Percentiles rank a stretch among this genome's conserved stretches.
Evolutionary conservation across 2,888 invertebrate species (phyloP).

Genomic region (Orchesella flavescens): DNA sequence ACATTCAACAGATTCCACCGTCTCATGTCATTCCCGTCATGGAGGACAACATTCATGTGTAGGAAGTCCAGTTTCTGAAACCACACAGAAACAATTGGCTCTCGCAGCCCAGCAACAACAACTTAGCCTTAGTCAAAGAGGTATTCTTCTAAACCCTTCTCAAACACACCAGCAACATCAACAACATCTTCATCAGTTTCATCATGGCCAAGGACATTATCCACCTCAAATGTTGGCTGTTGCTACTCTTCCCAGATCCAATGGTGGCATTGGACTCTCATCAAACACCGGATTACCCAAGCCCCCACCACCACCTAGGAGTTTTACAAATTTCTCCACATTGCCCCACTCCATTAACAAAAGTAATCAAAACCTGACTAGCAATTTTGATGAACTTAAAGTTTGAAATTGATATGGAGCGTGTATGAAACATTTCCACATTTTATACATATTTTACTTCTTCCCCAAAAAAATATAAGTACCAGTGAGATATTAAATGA

Average conservation of each 20-base stretch:
- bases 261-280: slow-evolving; percentile 59
- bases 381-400: slow-evolving; percentile 70
- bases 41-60: slow-evolving; percentile 50
- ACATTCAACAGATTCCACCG: slow-evolving; percentile 54
- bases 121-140: slow-evolving; percentile 69
- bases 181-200: slow-evolving; percentile 57
- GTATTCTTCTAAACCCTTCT: slow-evolving; percentile 68
- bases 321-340: slow-evolving; percentile 69
- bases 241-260: slow-evolving; percentile 67
- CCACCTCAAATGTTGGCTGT: slow-evolving; percentile 52
- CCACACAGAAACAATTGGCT: slow-evolving; percentile 53
- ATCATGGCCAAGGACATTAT: slow-evolving; percentile 50
- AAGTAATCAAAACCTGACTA: slow-evolving; percentile 62
- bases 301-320: slow-evolving; percentile 70
- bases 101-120: slow-evolving; percentile 60
- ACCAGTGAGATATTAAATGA: not conserved
- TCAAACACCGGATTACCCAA: slow-evolving; percentile 62
- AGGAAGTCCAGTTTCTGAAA: slow-evolving; percentile 50
- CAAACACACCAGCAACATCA: slow-evolving; percentile 63
- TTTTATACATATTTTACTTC: slow-evolving; percentile 32
- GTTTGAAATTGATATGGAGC: slow-evolving; percentile 44
- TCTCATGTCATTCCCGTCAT: slow-evolving; percentile 61
- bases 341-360: slow-evolving; percentile 64
- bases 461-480: not conserved
- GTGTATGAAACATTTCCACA: slow-evolving; percentile 32